Percentiles rank a stretch among this genome's conserved stretches.
These are phyloP conservation scores for Mugil cephalus DNA, from an alignment of 2,113 vertebrate genomes.

Conservation along the genomic window DNA sequence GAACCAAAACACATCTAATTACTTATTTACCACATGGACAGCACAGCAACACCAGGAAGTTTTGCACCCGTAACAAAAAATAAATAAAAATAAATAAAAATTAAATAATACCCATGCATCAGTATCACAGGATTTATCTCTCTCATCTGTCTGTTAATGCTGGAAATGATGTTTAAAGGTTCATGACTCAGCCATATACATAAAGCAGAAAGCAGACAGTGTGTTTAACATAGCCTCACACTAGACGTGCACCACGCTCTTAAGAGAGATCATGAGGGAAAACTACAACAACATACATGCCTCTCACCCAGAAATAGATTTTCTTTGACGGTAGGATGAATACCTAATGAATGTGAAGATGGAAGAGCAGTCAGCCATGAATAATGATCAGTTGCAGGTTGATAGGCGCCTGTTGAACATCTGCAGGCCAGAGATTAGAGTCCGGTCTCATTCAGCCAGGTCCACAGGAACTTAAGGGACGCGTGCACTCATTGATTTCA, in stretches of 20 bases:
- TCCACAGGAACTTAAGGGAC: slow-evolving; percentile 1
- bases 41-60: slow-evolving; percentile 7
- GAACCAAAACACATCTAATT: slow-evolving; percentile 16
- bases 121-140: background rate
- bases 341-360: slow-evolving; percentile 76
- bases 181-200: slow-evolving; percentile 65
- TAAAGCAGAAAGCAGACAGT: slow-evolving; percentile 54
- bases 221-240: slow-evolving; percentile 55
- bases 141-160: slow-evolving; percentile 18
- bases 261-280: slow-evolving; percentile 47
- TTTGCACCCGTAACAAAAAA: background rate
- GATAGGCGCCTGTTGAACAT: slow-evolving; percentile 73
- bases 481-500: background rate
- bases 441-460: slow-evolving; percentile 25
- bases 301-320: slow-evolving; percentile 72
- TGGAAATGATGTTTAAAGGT: slow-evolving; percentile 40
- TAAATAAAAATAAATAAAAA: background rate
- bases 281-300: slow-evolving; percentile 72
- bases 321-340: slow-evolving; percentile 71
- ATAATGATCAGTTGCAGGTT: slow-evolving; percentile 70
- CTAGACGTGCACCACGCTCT: slow-evolving; percentile 55
- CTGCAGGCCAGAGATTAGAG: slow-evolving; percentile 60
- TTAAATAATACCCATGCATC: slow-evolving; percentile 3
- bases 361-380: slow-evolving; percentile 62
- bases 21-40: slow-evolving; percentile 7